phyloP scores from a whole-genome alignment of 2,113 vertebrate genomes.

The Polypterus bichir region DNA sequence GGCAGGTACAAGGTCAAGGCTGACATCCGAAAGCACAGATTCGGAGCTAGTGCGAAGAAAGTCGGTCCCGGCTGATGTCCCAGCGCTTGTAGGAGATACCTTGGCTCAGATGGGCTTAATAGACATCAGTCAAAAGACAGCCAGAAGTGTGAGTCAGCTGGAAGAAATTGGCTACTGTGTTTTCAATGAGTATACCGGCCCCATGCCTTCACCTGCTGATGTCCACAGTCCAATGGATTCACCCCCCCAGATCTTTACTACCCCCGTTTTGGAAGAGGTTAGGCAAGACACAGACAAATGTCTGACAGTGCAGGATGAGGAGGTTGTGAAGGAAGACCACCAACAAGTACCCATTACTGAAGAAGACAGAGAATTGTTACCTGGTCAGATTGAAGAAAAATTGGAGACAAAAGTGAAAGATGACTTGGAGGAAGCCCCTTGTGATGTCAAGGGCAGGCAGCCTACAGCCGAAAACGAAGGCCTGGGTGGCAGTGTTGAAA shows the following conservation, averaged over 20 bases:
- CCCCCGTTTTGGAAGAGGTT: constrained; percentile 44
- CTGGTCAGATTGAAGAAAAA: constrained; percentile 1
- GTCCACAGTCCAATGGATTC: constrained; percentile 45
- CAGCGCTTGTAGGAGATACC: constrained; percentile 48
- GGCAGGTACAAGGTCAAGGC: constrained; percentile 71
- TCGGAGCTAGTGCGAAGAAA: constrained; percentile 62
- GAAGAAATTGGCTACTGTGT: constrained; percentile 96
- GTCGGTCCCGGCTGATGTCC: constrained; percentile 54
- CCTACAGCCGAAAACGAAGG: constrained; percentile 7
- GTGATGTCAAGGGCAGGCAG: background rate
- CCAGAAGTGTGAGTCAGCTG: constrained; percentile 78
- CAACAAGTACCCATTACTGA: background rate
- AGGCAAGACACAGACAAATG: constrained; percentile 25
- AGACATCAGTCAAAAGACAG: constrained; percentile 58
- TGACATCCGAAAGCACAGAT: constrained; percentile 74
- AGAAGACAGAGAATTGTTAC: constrained; percentile 5
- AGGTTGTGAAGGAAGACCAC: constrained; percentile 2
- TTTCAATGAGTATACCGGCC: constrained; percentile 94
- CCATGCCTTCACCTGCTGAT: constrained; percentile 84
- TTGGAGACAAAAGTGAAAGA: constrained; percentile 1
- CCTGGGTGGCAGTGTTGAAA: constrained; percentile 1
- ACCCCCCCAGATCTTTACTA: constrained; percentile 43
- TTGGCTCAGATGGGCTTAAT: constrained; percentile 50
- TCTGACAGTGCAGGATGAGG: background rate
- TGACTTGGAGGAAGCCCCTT: background rate